phyloP scores from a whole-genome alignment of 1,140 invertebrate genomes.

The Drosophila mauritiana region DNA sequence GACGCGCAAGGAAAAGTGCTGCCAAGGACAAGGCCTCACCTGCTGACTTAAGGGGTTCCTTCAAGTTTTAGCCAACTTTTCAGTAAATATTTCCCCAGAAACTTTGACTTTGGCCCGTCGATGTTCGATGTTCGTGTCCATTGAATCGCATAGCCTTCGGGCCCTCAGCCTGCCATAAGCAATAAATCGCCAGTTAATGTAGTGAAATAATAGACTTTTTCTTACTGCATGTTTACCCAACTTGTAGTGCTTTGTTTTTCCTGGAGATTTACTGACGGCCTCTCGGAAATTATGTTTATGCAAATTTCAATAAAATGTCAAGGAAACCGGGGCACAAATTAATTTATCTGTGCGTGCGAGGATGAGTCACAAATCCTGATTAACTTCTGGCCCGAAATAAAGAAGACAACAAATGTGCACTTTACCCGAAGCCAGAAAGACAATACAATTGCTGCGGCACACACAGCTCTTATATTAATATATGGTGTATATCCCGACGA shows the following conservation, averaged over 20 bases:
- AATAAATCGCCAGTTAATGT: conserved; percentile 81
- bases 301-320: conserved; percentile 70
- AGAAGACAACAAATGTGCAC: conserved; percentile 62
- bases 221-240: conserved; percentile 34
- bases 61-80: conserved; percentile 30
- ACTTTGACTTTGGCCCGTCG: conserved; percentile 40
- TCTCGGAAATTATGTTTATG: conserved; percentile 76
- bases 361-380: conserved; percentile 76
- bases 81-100: conserved; percentile 37
- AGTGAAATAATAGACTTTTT: conserved; percentile 78
- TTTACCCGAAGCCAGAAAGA: conserved; percentile 56
- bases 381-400: conserved; percentile 63
- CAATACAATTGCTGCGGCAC: conserved; percentile 68
- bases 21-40: conserved; percentile 39
- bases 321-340: conserved; percentile 59
- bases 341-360: conserved; percentile 61
- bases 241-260: conserved; percentile 32
- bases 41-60: conserved; percentile 3
- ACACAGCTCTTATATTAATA: conserved; percentile 41
- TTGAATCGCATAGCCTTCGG: not conserved
- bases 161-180: conserved; percentile 50
- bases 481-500: conserved; percentile 26
- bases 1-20: not conserved
- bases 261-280: conserved; percentile 59
- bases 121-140: conserved; percentile 27